These are phyloP conservation scores for Acrossocheilus fasciatus DNA, from an alignment of 2,797 vertebrate genomes.

Conservation along the genomic window DNA sequence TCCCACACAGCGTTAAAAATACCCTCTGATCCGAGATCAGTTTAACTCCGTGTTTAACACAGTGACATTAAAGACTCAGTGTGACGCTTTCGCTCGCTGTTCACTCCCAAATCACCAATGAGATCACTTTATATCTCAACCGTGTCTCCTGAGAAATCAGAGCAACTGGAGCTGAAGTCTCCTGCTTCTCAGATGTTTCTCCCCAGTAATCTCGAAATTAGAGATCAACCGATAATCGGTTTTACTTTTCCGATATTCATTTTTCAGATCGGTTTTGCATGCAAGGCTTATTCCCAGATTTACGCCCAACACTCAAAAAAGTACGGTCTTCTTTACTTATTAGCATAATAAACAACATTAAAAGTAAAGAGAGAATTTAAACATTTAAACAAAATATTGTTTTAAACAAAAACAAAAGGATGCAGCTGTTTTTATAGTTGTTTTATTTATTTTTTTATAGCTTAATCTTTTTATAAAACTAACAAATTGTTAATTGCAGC, in stretches of 20 bases:
- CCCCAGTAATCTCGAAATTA: background rate
- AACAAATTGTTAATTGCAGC: background rate
- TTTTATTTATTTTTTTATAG: background rate
- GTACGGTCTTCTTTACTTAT: background rate
- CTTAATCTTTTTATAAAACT: background rate
- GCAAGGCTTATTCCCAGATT: background rate
- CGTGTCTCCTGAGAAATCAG: background rate
- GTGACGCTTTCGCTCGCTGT: background rate
- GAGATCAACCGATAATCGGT: background rate
- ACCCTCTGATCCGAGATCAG: constrained; percentile 28
- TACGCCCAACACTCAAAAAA: background rate
- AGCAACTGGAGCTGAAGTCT: background rate
- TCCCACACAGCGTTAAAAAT: constrained; percentile 16
- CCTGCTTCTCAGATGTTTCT: background rate
- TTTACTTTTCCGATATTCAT: background rate
- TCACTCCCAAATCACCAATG: background rate
- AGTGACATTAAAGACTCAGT: background rate
- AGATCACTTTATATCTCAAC: background rate
- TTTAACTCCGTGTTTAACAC: background rate
- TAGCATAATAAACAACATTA: background rate
- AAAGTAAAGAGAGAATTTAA: background rate
- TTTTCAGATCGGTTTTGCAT: background rate
- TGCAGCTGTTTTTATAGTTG: background rate
- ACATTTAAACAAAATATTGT: background rate
- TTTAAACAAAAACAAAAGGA: background rate